Evolutionary conservation across 2,797 vertebrate genomes (phyloP), one percentile per base, ranked within the genome.

Genomic region (Syngnathus rostellatus): DNA sequence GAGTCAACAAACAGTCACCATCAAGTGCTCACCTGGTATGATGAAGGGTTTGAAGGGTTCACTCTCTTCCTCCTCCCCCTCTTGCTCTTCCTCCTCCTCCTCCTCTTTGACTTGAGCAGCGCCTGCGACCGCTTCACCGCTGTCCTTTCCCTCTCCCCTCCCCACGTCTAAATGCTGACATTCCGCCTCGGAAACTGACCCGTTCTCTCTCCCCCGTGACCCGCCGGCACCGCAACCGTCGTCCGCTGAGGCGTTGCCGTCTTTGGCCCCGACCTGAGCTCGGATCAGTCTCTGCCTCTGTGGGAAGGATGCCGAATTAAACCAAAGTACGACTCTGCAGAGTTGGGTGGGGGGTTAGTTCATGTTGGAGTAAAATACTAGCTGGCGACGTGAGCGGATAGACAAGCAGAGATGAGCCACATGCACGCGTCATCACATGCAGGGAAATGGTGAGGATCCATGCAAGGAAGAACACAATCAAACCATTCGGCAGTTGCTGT

Each of bases 271-370:
- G 0, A 63, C 85, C 57, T 82, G 85, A 66, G 84, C 77, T 31
- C 77, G 78, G 48, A 91, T 91, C 75, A 92, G 80, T 72, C 89
- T 88, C 81, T 92, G 91, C 66, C 90, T 90, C 92, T 93, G 86
- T 74, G 59, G 50, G 72, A 41, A 23, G 16, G 40, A 6, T 23
- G 38, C 51, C 2, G 21, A 48, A 62, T 50, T 16, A 65, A 46
- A 64, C 23, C 23, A 16, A 59, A n/a, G 12, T 2, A 43, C 38
- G 5, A 43, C 62, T 70, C 16, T 8, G 55, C 31, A 8, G 31
- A 8, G 50, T 23, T 21, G n/a, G 4, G 23, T n/a, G 23, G 9
- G 50, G 50, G n/a, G 31, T 19, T 25, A 14, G 25, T 57, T 57
- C 12, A 17, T 58, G 55, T 37, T 19, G 31, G 25, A 10, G 1